A percentile compares a stretch with the other conserved stretches of the same genome.
Conservation (phyloP, 2,888 invertebrate species). For the Ormyrus pomaceus region DNA sequence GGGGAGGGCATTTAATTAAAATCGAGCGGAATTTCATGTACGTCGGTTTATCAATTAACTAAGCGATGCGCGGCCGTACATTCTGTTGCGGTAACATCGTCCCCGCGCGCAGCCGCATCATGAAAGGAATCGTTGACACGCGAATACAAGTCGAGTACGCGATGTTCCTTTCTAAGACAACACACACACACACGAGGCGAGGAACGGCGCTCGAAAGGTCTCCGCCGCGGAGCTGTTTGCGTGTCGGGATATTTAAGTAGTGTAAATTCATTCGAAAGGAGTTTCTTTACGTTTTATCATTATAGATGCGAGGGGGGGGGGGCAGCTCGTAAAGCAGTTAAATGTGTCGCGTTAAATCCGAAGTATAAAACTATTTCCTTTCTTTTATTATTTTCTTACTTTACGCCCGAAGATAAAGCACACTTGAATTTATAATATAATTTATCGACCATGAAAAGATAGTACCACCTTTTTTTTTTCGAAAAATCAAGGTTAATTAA, state of each 20-base stretch:
- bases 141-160: slow-evolving; percentile 55
- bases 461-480: not conserved
- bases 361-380: not conserved
- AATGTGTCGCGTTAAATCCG: slow-evolving; percentile 26
- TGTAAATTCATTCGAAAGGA: slow-evolving; percentile 49
- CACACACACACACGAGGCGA: slow-evolving; percentile 14
- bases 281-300: slow-evolving; percentile 41
- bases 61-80: not conserved
- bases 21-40: slow-evolving; percentile 47
- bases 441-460: slow-evolving; percentile 25
- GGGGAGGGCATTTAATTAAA: slow-evolving; percentile 41
- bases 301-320: not conserved
- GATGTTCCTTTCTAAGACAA: slow-evolving; percentile 56
- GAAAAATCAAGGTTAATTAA: slow-evolving; percentile 40
- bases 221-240: slow-evolving; percentile 28
- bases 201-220: slow-evolving; percentile 19
- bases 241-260: slow-evolving; percentile 50
- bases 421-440: slow-evolving; percentile 10
- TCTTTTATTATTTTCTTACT: slow-evolving; percentile 13
- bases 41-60: slow-evolving; percentile 49
- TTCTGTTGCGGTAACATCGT: slow-evolving; percentile 49
- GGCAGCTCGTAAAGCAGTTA: slow-evolving; percentile 21
- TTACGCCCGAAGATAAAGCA: not conserved
- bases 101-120: slow-evolving; percentile 44
- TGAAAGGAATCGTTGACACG: slow-evolving; percentile 56